Evolutionary conservation across 2,797 vertebrate genomes (phyloP), one percentile per base, ranked within the genome.

Genomic region (Clarias pachynema): DNA sequence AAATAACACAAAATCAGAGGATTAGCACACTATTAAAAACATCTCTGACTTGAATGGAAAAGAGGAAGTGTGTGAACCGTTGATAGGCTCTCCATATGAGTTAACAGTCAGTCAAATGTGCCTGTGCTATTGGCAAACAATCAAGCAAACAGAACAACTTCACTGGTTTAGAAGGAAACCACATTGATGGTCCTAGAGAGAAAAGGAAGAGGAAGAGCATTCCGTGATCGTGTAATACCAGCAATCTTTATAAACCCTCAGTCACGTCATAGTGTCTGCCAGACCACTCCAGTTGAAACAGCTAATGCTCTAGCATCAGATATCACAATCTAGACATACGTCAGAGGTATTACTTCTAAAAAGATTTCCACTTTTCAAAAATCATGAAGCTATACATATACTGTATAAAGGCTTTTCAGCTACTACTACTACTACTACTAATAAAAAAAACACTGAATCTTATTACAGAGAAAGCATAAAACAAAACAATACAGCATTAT

Each of bases 121-220:
- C 12, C 18, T 34, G 18, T 22, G 12, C 31, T 78, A 78, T 37
- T 37, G 29, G 56, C 56, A 79, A 37, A 34, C 0, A 20, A 80
- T 49, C 78, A 66, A 29, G 78, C 56, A 80, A 66, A 80, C 60
- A 80, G 60, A 40, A 66, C 53, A 53, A 66, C 16, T 0, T 31
- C n/a, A 80, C 4, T 26, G 37, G 2, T 49, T 65, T 24, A 65
- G 15, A 65, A 65, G 78, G 24, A 79, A 79, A n/a, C 2, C 56
- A 59, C 29, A 5, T 9, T 37, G 7, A n/a, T 79, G 57, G 24
- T 44, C 12, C 7, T 40, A 37, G 6, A 26, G 6, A 18, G 5
- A 63, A 79, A 62, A 79, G 59, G 5, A 26, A 40, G 6, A 40
- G 16, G 34, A 34, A 63, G 22, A 57, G 7, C 49, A 56, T 14